Conservation (phyloP, 2,888 invertebrate species). For the Penaeus monodon region DNA sequence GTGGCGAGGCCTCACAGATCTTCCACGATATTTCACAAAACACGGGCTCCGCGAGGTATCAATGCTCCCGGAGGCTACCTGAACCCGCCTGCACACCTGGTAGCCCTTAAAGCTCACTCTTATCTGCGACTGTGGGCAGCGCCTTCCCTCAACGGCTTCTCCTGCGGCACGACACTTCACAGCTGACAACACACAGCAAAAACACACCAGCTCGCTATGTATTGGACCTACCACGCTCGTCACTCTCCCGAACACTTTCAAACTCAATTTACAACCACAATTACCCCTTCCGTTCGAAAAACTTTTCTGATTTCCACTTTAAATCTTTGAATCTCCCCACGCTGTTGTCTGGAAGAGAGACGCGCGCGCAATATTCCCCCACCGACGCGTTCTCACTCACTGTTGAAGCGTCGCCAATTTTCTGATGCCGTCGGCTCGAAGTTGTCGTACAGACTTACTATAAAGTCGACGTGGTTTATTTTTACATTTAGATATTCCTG, state of each 20-base stretch:
- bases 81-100: conserved; percentile 8
- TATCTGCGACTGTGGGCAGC: conserved; percentile 14
- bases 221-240: not conserved
- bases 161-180: conserved; percentile 31
- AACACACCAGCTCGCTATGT: conserved; percentile 5
- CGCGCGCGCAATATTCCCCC: conserved; percentile 27
- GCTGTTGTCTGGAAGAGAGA: conserved; percentile 50
- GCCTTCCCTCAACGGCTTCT: conserved; percentile 24
- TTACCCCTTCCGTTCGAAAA: conserved; percentile 1
- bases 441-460: conserved; percentile 22
- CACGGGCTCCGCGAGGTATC: not conserved
- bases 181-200: conserved; percentile 42
- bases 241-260: conserved; percentile 2
- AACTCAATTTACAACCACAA: conserved; percentile 12
- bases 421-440: conserved; percentile 2
- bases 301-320: conserved; percentile 38
- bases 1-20: not conserved
- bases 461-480: no score
- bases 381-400: conserved; percentile 44
- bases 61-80: conserved; percentile 1
- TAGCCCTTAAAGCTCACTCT: conserved; percentile 8
- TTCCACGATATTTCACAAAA: conserved; percentile 31
- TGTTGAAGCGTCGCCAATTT: conserved; percentile 34
- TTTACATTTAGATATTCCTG: no score
- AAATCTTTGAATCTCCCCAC: conserved; percentile 52